Evolutionary conservation across 64 coral and sea anemone species (phyloP), one percentile per base, ranked within the genome.

Genomic region (Orbicella faveolata): DNA sequence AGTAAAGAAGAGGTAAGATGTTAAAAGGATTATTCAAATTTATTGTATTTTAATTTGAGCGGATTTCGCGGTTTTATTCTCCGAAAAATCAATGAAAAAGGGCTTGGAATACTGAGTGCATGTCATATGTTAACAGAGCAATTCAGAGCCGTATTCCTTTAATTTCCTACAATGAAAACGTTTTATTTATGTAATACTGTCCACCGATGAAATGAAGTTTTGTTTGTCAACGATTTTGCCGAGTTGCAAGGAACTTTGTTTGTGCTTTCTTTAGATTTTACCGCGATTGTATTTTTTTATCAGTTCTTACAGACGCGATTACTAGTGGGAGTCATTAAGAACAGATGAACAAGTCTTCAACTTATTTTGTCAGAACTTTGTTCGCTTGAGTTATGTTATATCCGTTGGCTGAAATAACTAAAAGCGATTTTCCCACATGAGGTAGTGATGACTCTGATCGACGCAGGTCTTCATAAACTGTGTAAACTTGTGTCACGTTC

Each of bases 1-100:
- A 78, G 59, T 23, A 88, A 63, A 74, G 62, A 87, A 65, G 76
- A 95, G 88, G 93, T 95, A 88, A 64, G 36, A 20, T 51, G n/a
- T 23, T 23, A 73, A 61, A 25, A 18, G 14, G 34, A 33, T 66
- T n/a, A 48, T 77, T 52, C 30, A 75, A 63, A 25, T 79, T 87
- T 79, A 87, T 77, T 78, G 8, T 52, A 55, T 33, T 75, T 26
- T 68, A 91, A 75, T 83, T 23, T 30, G 13, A 18, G 33, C 26
- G 39, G 15, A 54, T 61, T 79, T 80, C n/a, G 18, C 9, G 1
- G 36, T 0, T 17, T 87, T 87, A 63, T 84, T 62, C 21, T 15
- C 23, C 23, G 54, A 25, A n/a, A 84, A 73, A 39, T 30, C 23
- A 2, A 4, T 20, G 13, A 62, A 44, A 18, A 66, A 76, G 23